Percentiles rank a stretch among this genome's conserved stretches.
phyloP scores from a whole-genome alignment of 1,140 invertebrate genomes.

The Aphaenogaster floridana region DNA sequence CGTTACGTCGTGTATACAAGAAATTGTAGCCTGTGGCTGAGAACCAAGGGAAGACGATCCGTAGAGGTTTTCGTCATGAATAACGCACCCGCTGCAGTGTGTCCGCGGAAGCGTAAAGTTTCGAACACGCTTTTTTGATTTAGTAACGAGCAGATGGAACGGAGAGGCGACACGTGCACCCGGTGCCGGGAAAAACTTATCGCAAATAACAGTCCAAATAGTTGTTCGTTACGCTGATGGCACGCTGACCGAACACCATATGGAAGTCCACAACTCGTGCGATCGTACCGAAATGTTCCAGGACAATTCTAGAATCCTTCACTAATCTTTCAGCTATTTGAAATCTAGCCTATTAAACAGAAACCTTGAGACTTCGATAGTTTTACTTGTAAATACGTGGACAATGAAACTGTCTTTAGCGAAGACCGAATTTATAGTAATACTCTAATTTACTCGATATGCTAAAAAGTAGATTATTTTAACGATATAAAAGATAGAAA shows the following conservation, averaged over 20 bases:
- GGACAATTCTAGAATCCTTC: slow-evolving; percentile 21
- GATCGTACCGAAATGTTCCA: slow-evolving; percentile 1
- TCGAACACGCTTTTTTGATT: slow-evolving; percentile 61
- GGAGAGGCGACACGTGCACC: slow-evolving; percentile 52
- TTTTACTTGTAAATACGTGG: not conserved
- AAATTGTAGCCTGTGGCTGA: slow-evolving; percentile 71
- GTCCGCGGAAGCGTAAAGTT: slow-evolving; percentile 60
- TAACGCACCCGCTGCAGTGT: slow-evolving; percentile 68
- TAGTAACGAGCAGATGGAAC: slow-evolving; percentile 58
- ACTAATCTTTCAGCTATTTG: not conserved
- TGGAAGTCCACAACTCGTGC: slow-evolving; percentile 44
- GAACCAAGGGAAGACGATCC: slow-evolving; percentile 67
- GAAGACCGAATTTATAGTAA: not conserved
- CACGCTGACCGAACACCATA: slow-evolving; percentile 46
- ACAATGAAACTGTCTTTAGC: not conserved
- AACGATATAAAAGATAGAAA: not conserved
- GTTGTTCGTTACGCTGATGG: slow-evolving; percentile 59
- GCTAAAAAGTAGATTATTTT: not conserved
- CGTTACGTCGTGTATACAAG: slow-evolving; percentile 69
- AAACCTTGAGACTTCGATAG: not conserved
- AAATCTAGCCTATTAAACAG: not conserved
- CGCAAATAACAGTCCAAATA: slow-evolving; percentile 61
- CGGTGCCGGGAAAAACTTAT: slow-evolving; percentile 46
- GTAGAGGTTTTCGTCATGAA: slow-evolving; percentile 74
- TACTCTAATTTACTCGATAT: not conserved